Base-by-base conservation (phyloP, 2,113 vertebrate genomes). In the Bubo blakistoni region DNA sequence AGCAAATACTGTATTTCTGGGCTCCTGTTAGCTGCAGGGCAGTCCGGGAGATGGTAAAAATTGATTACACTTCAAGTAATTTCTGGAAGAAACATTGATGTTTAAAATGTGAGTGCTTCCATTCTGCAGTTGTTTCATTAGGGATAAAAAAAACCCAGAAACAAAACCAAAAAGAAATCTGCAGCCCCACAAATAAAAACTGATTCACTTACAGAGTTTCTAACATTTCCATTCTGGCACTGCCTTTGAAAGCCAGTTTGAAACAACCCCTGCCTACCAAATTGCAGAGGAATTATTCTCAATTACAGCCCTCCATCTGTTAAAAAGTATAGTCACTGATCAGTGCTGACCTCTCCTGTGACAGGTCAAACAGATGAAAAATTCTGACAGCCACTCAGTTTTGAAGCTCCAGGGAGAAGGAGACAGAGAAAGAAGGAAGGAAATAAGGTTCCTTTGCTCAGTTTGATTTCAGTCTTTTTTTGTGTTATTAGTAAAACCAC, bases 271-370 rank as follows among this genome's bases (percentile, higher is more conserved):
- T 97, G 91, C 95, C 97, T 97, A 97, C 88, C 92, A 97, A 98
- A 98, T 98, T 98, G 97, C 97, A 96, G 96, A 95, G 97, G 97
- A 98, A 98, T 98, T 98, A 98, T 97, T 98, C 97, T 98, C 98
- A 98, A 98, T 98, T 98, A 98, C 97, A 98, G 96, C 61, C 93
- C 95, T 98, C 97, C 91, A 72, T 98, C 98, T 98, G 96, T 92
- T 98, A 97, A 98, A 98, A 97, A 97, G 97, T 94, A 91, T 73
- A 97, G 95, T 81, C 89, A 89, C 91, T 97, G 97, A 98, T 98
- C 97, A 98, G 94, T 62, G 84, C 94, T 97, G 98, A 98, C 98
- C 98, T 98, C 97, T 96, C 91, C 95, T 88, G 86, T 42, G 80
- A 97, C 94, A 98, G 97, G 97, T 96, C 98, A 98, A 97, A 96